These are phyloP conservation scores for Coregonus sp. DNA, from an alignment of 2,797 vertebrate genomes.

Conservation along the genomic window DNA sequence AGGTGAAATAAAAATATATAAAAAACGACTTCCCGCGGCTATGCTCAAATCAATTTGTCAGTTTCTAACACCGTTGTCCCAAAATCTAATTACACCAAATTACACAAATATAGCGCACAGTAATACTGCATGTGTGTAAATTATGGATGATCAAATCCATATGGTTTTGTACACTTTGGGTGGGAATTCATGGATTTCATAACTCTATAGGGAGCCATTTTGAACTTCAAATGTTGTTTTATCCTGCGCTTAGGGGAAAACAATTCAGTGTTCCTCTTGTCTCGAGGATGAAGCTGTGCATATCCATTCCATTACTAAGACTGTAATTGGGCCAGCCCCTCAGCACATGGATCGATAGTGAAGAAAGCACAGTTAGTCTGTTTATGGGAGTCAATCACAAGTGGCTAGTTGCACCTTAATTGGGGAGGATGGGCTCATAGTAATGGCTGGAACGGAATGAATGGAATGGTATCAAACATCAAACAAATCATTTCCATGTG, in stretches of 20 bases:
- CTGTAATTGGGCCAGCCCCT: constrained; percentile 13
- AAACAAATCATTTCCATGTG: too few relatives aligned
- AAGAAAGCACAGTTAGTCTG: constrained; percentile 10
- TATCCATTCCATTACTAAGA: constrained; percentile 13
- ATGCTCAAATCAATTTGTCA: too few relatives aligned
- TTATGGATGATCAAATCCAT: neutral
- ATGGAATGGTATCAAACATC: too few relatives aligned
- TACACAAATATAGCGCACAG: too few relatives aligned
- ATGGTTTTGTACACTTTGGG: neutral
- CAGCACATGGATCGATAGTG: constrained; percentile 18
- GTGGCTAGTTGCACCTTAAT: too few relatives aligned
- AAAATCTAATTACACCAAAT: neutral
- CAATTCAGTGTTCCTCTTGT: neutral
- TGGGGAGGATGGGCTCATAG: too few relatives aligned
- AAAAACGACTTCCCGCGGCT: too few relatives aligned
- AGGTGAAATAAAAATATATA: too few relatives aligned
- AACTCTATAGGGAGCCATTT: neutral
- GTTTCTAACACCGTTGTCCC: too few relatives aligned
- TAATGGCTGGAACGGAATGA: too few relatives aligned
- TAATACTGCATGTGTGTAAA: neutral
- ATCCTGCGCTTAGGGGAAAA: neutral
- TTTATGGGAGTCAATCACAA: constrained; percentile 3
- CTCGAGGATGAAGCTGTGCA: neutral
- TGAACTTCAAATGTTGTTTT: neutral
- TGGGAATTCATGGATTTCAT: neutral